These are phyloP conservation scores for Andricus quercusramuli DNA, from an alignment of 2,888 invertebrate species.

Conservation along the genomic window DNA sequence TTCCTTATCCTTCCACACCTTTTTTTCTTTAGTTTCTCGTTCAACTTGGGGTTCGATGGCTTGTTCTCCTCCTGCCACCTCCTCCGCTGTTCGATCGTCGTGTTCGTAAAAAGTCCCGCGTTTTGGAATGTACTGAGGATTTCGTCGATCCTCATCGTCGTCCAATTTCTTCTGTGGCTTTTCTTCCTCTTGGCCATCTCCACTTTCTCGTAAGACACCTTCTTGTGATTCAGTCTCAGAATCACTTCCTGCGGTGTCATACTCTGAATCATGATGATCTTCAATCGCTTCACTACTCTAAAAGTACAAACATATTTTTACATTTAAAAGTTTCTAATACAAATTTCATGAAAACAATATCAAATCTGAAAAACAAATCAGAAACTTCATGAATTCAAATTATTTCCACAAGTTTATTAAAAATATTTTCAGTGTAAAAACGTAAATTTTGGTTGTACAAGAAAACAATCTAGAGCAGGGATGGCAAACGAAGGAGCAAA, in stretches of 20 bases:
- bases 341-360: too few relatives aligned
- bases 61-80: slow-evolving; percentile 69
- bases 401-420: too few relatives aligned
- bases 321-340: too few relatives aligned
- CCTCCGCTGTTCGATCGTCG: slow-evolving; percentile 91
- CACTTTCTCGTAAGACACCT: slow-evolving; percentile 73
- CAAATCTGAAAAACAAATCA: too few relatives aligned
- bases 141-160: slow-evolving; percentile 95
- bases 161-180: slow-evolving; percentile 89
- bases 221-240: slow-evolving; percentile 75
- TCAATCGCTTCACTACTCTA: slow-evolving; percentile 74
- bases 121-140: slow-evolving; percentile 98
- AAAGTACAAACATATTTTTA: slow-evolving; percentile 38
- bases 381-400: too few relatives aligned
- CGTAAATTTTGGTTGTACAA: too few relatives aligned
- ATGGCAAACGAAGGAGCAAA: too few relatives aligned
- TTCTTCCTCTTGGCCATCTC: slow-evolving; percentile 78
- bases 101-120: slow-evolving; percentile 98
- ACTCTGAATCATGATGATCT: slow-evolving; percentile 73
- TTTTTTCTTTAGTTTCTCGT: slow-evolving; percentile 76
- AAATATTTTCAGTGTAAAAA: too few relatives aligned
- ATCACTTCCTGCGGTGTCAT: slow-evolving; percentile 73
- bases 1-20: slow-evolving; percentile 82
- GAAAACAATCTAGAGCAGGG: too few relatives aligned
- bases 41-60: slow-evolving; percentile 67